Conservation (phyloP, 2,797 vertebrate species). For the Diglossa cyanea region DNA sequence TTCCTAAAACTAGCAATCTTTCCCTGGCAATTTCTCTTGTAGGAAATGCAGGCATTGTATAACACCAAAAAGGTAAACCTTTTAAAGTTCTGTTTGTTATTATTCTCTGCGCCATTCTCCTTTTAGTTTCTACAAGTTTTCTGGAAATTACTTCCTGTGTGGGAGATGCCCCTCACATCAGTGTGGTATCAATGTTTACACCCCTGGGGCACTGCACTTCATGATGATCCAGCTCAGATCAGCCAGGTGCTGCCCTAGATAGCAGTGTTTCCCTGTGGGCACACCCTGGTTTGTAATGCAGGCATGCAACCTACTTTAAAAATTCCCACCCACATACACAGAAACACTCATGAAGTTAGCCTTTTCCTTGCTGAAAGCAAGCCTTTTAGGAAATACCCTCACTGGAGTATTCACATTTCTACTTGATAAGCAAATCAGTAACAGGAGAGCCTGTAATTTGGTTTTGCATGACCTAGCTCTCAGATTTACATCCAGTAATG, state of each 20-base stretch:
- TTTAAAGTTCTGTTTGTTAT: rapidly evolving
- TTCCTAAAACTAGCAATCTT: not conserved
- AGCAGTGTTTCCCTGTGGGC: conserved; percentile 14
- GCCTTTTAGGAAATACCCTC: not conserved
- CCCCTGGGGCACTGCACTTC: not conserved
- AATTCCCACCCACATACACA: not conserved
- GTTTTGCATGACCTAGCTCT: not conserved
- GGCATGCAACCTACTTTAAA: conserved; percentile 46
- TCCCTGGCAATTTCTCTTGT: not conserved
- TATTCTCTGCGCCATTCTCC: not conserved
- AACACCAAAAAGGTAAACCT: not conserved
- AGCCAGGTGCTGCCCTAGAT: conserved; percentile 49
- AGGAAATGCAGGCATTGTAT: not conserved
- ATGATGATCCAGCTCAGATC: not conserved
- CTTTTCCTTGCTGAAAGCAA: conserved; percentile 18
- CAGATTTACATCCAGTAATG: not conserved
- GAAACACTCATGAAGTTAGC: not conserved
- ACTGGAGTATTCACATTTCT: not conserved
- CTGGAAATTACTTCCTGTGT: not conserved
- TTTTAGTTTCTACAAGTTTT: not conserved
- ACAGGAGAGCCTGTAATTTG: not conserved
- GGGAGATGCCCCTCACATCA: not conserved
- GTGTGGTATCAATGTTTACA: not conserved
- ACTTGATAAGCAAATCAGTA: not conserved
- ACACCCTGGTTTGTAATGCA: not conserved